Evolutionary conservation across 2,113 vertebrate genomes (phyloP).

Genomic region (Rhinopithecus roxellana): DNA sequence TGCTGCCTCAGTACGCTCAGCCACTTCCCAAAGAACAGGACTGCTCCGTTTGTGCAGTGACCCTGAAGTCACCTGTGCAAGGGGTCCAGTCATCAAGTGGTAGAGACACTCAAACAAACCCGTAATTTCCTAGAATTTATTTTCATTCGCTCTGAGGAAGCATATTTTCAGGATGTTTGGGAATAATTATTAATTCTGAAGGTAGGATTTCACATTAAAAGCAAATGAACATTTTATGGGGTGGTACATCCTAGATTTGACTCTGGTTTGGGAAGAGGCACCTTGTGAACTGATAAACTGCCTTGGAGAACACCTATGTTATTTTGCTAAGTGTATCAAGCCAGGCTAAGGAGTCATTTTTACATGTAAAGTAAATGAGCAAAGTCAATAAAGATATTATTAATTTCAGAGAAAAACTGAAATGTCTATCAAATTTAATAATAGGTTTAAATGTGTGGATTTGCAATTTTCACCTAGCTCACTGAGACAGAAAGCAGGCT

Average conservation of each 20-base stretch:
- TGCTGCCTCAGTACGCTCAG: background rate
- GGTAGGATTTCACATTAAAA: constrained; percentile 43
- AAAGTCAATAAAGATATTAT: constrained; percentile 80
- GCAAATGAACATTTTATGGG: background rate
- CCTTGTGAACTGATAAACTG: background rate
- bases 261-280: background rate
- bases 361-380: constrained; percentile 85
- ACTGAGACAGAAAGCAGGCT: background rate
- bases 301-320: constrained; percentile 36
- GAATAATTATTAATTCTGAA: constrained; percentile 46
- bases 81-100: background rate
- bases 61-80: background rate
- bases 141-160: constrained; percentile 38
- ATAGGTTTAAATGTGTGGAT: constrained; percentile 77
- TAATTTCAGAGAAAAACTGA: constrained; percentile 78
- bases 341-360: constrained; percentile 80
- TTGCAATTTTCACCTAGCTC: constrained; percentile 72
- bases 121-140: constrained; percentile 34
- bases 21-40: background rate
- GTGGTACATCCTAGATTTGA: background rate
- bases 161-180: constrained; percentile 45
- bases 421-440: constrained; percentile 80
- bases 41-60: background rate
- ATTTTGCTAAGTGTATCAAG: constrained; percentile 45
- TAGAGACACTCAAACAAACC: constrained; percentile 38